A percentile compares a stretch with the other conserved stretches of the same genome.
These are phyloP conservation scores for Apteryx owenii DNA, from an alignment of 2,113 vertebrate genomes.

Conservation along the genomic window DNA sequence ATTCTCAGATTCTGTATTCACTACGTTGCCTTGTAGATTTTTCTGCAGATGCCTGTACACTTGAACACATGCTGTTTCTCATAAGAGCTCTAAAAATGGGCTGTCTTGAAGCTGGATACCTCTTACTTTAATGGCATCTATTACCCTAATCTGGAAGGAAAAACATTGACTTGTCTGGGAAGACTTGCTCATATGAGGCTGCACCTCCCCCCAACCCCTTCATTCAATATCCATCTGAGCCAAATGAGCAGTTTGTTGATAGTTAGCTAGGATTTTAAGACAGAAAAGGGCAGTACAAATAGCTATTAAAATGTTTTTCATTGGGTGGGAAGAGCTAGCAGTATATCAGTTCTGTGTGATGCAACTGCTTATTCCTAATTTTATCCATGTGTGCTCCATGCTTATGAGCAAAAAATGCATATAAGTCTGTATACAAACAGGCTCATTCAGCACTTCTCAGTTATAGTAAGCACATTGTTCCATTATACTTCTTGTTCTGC, in stretches of 20 bases:
- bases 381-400: neutral
- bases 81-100: neutral
- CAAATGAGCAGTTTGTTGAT: neutral
- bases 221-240: neutral
- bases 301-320: neutral
- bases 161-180: neutral
- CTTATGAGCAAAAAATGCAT: neutral
- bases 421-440: neutral
- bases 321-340: neutral
- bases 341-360: neutral
- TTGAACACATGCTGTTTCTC: constrained; percentile 66
- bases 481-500: neutral
- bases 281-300: neutral
- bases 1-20: constrained; percentile 4
- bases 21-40: neutral
- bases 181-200: neutral
- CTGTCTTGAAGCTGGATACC: constrained; percentile 37
- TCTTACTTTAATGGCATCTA: neutral
- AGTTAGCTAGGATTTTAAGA: neutral
- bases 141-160: neutral
- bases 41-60: constrained; percentile 24
- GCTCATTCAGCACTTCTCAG: neutral
- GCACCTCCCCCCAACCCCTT: neutral
- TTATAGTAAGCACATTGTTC: neutral
- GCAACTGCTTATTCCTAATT: neutral